Base-by-base conservation (phyloP, 2,797 vertebrate species). In the Champsocephalus esox region DNA sequence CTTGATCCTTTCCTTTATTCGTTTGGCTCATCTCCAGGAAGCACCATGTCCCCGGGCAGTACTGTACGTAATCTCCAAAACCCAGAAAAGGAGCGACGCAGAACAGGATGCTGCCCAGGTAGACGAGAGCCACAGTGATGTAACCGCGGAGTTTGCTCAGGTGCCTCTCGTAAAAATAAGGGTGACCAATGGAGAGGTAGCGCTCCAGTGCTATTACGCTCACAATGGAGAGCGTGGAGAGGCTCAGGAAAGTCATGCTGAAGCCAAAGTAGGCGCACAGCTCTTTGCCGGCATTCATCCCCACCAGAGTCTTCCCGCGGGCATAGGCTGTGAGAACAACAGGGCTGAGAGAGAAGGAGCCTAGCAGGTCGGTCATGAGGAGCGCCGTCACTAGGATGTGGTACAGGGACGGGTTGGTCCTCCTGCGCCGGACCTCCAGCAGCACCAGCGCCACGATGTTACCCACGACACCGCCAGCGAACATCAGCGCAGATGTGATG, bases 11-110 rank as follows among this genome's bases (percentile, higher is more conserved):
- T 2, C 3, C 52, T 0, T 7, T 3, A 0, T 0, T 0, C 0
- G 0, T 0, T 41, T 12, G 19, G n/a, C 58, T 49, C 34, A 75
- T 28, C 46, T 90, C 79, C 70, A 97, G 88, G 88, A 97, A 97
- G 90, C 97, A 97, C 96, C 96, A 97, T 1, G 96, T 96, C 6
- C 97, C 96, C 0, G 96, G 97, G 72, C 92, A 94, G 74, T 96
- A 96, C 82, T 96, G 95, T 0, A 87, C 85, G 49, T 94, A 95
- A 1, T 55, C 44, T 0, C 95, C 92, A 0, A 93, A 88, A 19
- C 86, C 88, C 70, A 94, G 0, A 66, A 96, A 81, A 0, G 96
- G 96, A 61, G 90, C 34, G 1, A 93, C 82, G 87, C 96, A 96
- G 70, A 96, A 93, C 34, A 95, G 41, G 0, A 93, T 81, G 0